phyloP scores from a whole-genome alignment of 64 coral and sea anemone genomes.

The Stylophora pistillata region DNA sequence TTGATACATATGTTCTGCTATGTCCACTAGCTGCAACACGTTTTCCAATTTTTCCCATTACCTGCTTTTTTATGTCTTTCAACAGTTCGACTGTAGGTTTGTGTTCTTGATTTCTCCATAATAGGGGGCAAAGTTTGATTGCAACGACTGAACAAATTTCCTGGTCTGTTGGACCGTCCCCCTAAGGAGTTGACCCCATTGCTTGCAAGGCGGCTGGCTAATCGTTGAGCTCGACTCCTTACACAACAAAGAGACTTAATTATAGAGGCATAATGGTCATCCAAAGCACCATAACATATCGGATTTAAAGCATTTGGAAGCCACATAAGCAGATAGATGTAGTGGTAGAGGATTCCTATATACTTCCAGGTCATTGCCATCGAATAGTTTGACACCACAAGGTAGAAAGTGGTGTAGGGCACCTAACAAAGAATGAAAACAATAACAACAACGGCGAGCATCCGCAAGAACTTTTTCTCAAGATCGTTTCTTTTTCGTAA shows the following conservation, averaged over 20 bases:
- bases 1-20: background rate
- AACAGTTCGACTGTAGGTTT: background rate
- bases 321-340: constrained; percentile 73
- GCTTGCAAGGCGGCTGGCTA: background rate
- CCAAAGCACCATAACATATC: constrained; percentile 55
- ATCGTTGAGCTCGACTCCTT: background rate
- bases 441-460: constrained; percentile 56
- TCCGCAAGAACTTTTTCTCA: constrained; percentile 59
- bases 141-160: background rate
- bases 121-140: background rate
- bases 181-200: background rate
- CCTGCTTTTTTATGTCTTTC: background rate
- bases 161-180: background rate
- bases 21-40: background rate
- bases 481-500: constrained; percentile 45
- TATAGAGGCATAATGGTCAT: constrained; percentile 51
- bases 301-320: constrained; percentile 76
- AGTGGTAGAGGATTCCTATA: constrained; percentile 28
- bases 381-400: background rate
- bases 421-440: constrained; percentile 66
- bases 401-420: constrained; percentile 41
- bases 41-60: background rate
- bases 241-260: background rate
- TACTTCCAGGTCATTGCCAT: constrained; percentile 10
- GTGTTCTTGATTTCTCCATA: background rate